Evolutionary conservation across 2,797 vertebrate species (phyloP).

Genomic region (Knipowitschia caucasica): DNA sequence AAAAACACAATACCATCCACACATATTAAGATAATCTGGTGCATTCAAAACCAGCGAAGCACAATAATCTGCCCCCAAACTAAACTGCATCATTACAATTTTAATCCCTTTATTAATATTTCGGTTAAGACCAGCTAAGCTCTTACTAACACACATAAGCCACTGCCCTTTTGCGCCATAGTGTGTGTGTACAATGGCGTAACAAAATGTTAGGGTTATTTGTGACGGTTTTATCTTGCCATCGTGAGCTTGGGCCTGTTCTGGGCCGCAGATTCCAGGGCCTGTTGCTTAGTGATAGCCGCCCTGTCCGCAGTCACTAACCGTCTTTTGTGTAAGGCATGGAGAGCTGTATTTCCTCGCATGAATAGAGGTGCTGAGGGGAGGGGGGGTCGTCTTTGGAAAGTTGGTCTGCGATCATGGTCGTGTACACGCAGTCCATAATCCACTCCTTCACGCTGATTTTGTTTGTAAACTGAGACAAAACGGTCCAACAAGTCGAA

Average conservation of each 20-base stretch:
- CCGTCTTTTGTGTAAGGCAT: slow-evolving; percentile 45
- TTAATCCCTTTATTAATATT: slow-evolving; percentile 14
- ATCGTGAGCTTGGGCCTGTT: slow-evolving; percentile 31
- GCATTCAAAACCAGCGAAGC: neutral
- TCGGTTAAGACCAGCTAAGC: slow-evolving; percentile 17
- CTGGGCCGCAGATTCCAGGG: slow-evolving; percentile 46
- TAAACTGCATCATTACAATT: slow-evolving; percentile 5
- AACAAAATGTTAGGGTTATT: neutral
- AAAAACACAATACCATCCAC: slow-evolving; percentile 1
- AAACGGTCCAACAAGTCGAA: neutral
- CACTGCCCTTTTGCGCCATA: slow-evolving; percentile 12
- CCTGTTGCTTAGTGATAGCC: slow-evolving; percentile 73
- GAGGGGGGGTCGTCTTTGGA: slow-evolving; percentile 53
- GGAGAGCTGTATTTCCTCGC: slow-evolving; percentile 43
- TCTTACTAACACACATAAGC: slow-evolving; percentile 14
- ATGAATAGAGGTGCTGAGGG: slow-evolving; percentile 57
- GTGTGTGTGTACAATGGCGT: slow-evolving; percentile 8
- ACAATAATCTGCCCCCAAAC: slow-evolving; percentile 19
- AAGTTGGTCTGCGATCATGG: slow-evolving; percentile 42
- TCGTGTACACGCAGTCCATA: neutral
- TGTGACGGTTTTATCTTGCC: slow-evolving; percentile 15
- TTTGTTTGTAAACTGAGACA: neutral
- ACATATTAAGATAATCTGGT: slow-evolving; percentile 5
- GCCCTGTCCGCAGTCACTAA: slow-evolving; percentile 35
- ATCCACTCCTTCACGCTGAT: neutral